These are phyloP conservation scores for Chironomus riparius DNA, from an alignment of 2,888 invertebrate genomes.

Conservation along the genomic window DNA sequence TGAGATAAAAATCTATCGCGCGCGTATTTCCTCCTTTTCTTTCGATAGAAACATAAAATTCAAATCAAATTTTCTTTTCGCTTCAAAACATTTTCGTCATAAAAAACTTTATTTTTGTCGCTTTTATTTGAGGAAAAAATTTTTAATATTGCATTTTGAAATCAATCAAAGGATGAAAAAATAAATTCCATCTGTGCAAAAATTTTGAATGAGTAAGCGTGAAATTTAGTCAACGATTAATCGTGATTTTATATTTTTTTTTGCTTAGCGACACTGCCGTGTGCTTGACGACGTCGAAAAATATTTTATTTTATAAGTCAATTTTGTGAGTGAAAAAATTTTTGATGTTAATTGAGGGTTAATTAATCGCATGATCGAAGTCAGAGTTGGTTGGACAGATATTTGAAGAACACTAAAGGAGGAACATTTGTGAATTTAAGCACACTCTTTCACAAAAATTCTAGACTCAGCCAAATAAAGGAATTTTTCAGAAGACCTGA, in stretches of 20 bases:
- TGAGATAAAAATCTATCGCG: not conserved
- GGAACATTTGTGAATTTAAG: too few species aligned
- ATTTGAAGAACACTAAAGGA: too few species aligned
- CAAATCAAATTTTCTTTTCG: conserved; percentile 19
- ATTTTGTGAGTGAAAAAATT: not conserved
- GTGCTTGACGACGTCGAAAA: not conserved
- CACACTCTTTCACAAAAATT: too few species aligned
- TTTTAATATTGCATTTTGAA: not conserved
- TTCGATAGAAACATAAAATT: not conserved
- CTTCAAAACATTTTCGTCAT: not conserved
- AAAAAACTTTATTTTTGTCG: not conserved
- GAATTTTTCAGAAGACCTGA: too few species aligned
- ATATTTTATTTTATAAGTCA: not conserved
- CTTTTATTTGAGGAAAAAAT: too few species aligned
- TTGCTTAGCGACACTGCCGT: too few species aligned
- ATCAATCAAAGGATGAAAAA: not conserved
- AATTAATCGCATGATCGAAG: not conserved
- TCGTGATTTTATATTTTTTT: not conserved
- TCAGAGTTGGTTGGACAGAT: too few species aligned
- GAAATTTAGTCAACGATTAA: not conserved
- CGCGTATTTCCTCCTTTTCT: too few species aligned
- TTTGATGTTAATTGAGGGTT: not conserved
- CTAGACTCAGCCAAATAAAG: too few species aligned
- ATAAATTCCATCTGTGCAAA: not conserved
- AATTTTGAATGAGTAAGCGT: not conserved